Conservation (phyloP, 1,140 invertebrate genomes). For the Eriocheir sinensis region DNA sequence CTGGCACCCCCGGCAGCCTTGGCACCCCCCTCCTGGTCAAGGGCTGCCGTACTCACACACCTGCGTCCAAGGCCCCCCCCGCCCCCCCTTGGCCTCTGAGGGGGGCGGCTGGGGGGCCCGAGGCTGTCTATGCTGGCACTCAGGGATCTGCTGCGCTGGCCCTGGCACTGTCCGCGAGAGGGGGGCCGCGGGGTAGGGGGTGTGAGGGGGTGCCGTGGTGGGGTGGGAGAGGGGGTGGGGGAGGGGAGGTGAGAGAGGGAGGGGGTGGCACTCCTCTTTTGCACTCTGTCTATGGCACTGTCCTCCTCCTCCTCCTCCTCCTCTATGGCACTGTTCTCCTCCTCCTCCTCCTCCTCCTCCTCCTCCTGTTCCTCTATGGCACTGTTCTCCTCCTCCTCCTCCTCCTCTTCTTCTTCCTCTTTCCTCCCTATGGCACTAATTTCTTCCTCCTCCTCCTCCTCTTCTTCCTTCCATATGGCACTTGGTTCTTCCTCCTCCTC, state of each 20-base stretch:
- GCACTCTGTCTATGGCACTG: not conserved
- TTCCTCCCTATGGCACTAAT: too few species aligned
- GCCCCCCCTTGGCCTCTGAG: not conserved
- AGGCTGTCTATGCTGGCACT: constrained; percentile 58
- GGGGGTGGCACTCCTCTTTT: too few species aligned
- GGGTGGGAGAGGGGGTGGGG: not conserved
- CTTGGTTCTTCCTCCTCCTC: not conserved
- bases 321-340: not conserved
- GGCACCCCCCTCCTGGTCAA: constrained; percentile 35
- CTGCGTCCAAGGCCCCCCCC: constrained; percentile 23
- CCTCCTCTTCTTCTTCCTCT: not conserved
- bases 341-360: too few species aligned
- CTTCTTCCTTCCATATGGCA: not conserved
- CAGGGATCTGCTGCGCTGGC: constrained; percentile 28
- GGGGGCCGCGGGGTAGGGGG: constrained; percentile 30
- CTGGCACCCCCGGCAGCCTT: not conserved
- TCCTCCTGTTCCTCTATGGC: not conserved
- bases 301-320: not conserved
- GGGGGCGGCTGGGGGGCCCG: not conserved
- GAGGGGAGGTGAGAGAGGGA: not conserved
- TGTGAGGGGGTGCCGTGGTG: not conserved
- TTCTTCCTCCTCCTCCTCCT: too few species aligned
- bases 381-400: not conserved
- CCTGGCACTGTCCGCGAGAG: not conserved
- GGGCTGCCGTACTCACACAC: constrained; percentile 58